Conservation (phyloP, 2,797 vertebrate genomes). For the Phoxinus dragarum region DNA sequence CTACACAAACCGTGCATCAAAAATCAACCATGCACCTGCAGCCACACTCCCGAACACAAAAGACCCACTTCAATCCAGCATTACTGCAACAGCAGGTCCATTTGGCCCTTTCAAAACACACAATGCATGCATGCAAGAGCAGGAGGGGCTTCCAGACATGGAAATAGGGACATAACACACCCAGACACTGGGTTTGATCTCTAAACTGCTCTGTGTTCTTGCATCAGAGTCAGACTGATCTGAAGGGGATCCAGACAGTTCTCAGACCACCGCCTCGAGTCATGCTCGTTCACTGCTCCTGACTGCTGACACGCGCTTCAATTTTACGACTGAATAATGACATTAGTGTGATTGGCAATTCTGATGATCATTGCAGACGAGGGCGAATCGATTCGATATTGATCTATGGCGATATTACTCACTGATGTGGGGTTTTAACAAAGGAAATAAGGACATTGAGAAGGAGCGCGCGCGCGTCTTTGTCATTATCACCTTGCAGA, state of each 20-base stretch:
- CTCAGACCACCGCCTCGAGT: slow-evolving; percentile 59
- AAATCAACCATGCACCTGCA: slow-evolving; percentile 63
- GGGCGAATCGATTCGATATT: slow-evolving; percentile 29
- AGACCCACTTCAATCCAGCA: slow-evolving; percentile 45
- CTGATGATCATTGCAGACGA: slow-evolving; percentile 26
- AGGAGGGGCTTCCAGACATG: slow-evolving; percentile 32
- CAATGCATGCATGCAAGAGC: slow-evolving; percentile 62
- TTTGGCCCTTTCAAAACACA: slow-evolving; percentile 66
- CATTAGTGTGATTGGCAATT: slow-evolving; percentile 26
- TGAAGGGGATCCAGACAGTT: slow-evolving; percentile 41
- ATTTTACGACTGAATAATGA: slow-evolving; percentile 19
- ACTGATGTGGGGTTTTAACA: slow-evolving; percentile 61
- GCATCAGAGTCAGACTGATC: slow-evolving; percentile 1
- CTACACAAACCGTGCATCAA: not conserved
- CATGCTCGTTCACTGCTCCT: slow-evolving; percentile 25
- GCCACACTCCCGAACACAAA: slow-evolving; percentile 30
- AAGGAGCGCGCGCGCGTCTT: slow-evolving; percentile 64
- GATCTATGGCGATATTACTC: slow-evolving; percentile 7
- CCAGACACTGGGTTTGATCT: slow-evolving; percentile 60
- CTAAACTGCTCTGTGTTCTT: slow-evolving; percentile 1
- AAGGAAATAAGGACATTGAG: slow-evolving; percentile 57
- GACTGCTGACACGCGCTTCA: slow-evolving; percentile 18
- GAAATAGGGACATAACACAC: slow-evolving; percentile 50
- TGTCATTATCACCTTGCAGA: slow-evolving; percentile 59
- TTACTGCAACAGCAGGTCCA: slow-evolving; percentile 64